Evolutionary conservation across 2,888 invertebrate species (phyloP), one percentile per base, ranked within the genome.

Genomic region (Leucophenga maculata): DNA sequence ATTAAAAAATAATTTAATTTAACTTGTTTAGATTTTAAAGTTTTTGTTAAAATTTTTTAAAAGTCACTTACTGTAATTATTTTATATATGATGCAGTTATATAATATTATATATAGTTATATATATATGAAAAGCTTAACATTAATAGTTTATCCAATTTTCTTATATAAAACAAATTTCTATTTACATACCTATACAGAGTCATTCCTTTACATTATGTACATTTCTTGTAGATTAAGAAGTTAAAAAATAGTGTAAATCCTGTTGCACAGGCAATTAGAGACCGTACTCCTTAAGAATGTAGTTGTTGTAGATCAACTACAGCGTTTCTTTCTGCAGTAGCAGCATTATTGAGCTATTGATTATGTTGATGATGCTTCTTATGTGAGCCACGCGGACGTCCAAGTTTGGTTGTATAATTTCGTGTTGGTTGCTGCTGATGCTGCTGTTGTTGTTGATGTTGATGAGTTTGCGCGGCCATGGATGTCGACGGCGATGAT

Each of bases 391-490:
- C 62, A 26, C 48, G 48, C 11, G 46, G 46, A 1, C 62, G 62
- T 22, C 46, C 50, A 16, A 50, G 22, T 48, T 64, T 64, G 8
- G 2, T n/a, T 13, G 62, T 6, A 64, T 64, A 22, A 48, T 46
- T 62, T 22, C 46, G 44, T 22, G 62, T 39, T 9, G 57, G 65
- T 52, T 68, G 66, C 69, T 57, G 73, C 54, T 72, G 71, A 3
- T 62, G 39, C 22, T 62, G 39, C 22, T 44, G 60, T 39, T 6
- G 59, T 9, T 32, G 60, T 13, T 22, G 48, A 4, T 46, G 62
- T 64, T 18, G 22, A 39, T 39, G 60, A 11, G 11, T n/a, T 39
- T 59, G 70, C 76, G 76, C 68, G 69, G 72, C 70, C 69, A 72
- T 72, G 69, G n/a, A n/a, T n/a, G n/a, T n/a, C n/a, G n/a, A n/a